phyloP scores from a whole-genome alignment of 2,888 invertebrate genomes.

The Machimus atricapillus region DNA sequence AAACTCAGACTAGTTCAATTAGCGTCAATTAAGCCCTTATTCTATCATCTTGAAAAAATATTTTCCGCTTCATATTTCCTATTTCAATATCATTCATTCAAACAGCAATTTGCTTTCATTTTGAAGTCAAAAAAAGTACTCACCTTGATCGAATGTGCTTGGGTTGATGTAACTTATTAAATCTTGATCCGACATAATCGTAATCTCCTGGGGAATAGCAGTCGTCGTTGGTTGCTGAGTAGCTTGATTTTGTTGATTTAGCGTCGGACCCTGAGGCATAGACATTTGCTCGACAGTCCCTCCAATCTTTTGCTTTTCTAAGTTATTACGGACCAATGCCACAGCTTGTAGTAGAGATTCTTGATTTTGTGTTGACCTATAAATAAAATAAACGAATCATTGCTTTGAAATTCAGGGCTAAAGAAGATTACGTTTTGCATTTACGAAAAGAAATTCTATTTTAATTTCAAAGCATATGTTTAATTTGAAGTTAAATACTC shows the following conservation, averaged over 20 bases:
- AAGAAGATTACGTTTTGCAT: neutral
- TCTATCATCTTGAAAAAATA: neutral
- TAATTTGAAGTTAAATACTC: too few species aligned
- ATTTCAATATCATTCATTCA: neutral
- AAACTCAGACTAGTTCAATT: neutral
- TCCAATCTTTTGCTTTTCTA: conserved; percentile 59
- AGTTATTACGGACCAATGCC: conserved; percentile 55
- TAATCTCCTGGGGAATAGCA: conserved; percentile 76
- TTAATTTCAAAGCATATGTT: too few species aligned
- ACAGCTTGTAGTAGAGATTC: conserved; percentile 61
- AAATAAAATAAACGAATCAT: neutral
- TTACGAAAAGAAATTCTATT: too few species aligned
- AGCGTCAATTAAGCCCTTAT: neutral
- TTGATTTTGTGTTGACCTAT: conserved; percentile 54
- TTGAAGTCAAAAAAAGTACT: conserved; percentile 53
- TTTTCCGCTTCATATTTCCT: neutral
- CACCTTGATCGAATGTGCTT: conserved; percentile 85
- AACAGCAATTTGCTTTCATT: neutral
- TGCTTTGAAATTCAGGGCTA: neutral
- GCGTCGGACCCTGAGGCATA: conserved; percentile 48
- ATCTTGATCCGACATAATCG: conserved; percentile 87
- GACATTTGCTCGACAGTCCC: conserved; percentile 48
- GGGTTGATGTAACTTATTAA: conserved; percentile 88
- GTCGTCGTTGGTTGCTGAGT: conserved; percentile 56
- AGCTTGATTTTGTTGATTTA: conserved; percentile 52